Evolutionary conservation across 2,797 vertebrate genomes (phyloP), one percentile per base, ranked within the genome.

Genomic region (Acomys russatus): DNA sequence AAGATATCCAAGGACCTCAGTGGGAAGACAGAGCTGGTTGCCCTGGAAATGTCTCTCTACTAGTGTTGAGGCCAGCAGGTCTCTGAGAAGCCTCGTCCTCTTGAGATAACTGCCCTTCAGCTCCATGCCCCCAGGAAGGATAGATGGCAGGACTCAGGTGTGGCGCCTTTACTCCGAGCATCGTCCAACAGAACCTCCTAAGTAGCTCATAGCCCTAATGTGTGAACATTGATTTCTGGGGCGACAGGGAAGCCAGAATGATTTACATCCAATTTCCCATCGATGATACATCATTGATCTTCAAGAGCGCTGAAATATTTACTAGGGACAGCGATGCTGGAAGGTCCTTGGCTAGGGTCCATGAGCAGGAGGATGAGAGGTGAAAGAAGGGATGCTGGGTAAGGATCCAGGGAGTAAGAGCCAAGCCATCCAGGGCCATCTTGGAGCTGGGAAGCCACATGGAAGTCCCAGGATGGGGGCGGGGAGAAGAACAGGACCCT

Each of bases 201-300:
- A 99, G 99, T 99, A 99, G 98, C 98, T 99, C 99, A 99, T 99
- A 99, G 99, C 98, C 98, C 98, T 99, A 99, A 99, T 99, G 99
- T 99, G 99, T 99, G 99, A 99, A 99, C 99, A 99, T 99, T 99
- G 99, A 99, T 99, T 99, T 99, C 98, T 98, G 98, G 99, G 99
- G 98, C 96, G 98, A 98, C 96, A 2, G 98, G 97, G 93, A 92
- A 98, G 97, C 98, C 92, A 30, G 97, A 95, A 97, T 99, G 99
- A 99, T 99, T 99, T 99, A 99, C 98, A 98, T 98, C 97, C 98
- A 98, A 98, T 98, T 98, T 99, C 98, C 98, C 99, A 99, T 99
- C 98, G 98, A 99, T 99, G 99, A 99, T 98, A 97, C 97, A 92
- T 98, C 98, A 99, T 99, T 98, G 99, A 99, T 99, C 99, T 99